These are phyloP conservation scores for Drosophila helvetica DNA, from an alignment of 2,888 invertebrate species.

Conservation along the genomic window DNA sequence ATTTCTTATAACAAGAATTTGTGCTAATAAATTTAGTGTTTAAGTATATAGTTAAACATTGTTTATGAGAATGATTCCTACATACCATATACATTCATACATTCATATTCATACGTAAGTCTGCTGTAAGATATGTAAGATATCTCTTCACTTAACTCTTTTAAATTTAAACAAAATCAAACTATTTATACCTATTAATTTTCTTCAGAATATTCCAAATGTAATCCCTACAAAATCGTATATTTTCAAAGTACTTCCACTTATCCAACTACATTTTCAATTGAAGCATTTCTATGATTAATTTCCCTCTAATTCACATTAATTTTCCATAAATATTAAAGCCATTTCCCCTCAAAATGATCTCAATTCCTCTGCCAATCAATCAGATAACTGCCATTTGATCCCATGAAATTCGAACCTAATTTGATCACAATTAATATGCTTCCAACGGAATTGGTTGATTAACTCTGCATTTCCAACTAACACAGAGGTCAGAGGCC, in stretches of 20 bases:
- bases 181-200: too few species aligned
- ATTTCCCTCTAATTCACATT: not conserved
- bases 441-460: conserved; percentile 26
- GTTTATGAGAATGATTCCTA: not conserved
- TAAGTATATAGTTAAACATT: not conserved
- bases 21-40: not conserved
- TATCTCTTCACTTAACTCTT: too few species aligned
- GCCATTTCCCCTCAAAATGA: not conserved
- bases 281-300: not conserved
- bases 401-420: conserved; percentile 10
- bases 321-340: not conserved
- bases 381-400: conserved; percentile 6
- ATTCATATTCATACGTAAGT: too few species aligned
- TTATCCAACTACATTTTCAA: not conserved
- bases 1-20: not conserved
- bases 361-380: not conserved
- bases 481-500: conserved; percentile 24
- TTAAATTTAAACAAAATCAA: too few species aligned
- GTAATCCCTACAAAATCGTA: too few species aligned
- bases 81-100: too few species aligned
- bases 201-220: too few species aligned
- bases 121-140: too few species aligned
- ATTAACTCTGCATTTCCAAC: conserved; percentile 32
- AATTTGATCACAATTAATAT: conserved; percentile 13
- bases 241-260: not conserved